Evolutionary conservation across 2,888 invertebrate species (phyloP).

Genomic region (Dynastes hyllus): DNA sequence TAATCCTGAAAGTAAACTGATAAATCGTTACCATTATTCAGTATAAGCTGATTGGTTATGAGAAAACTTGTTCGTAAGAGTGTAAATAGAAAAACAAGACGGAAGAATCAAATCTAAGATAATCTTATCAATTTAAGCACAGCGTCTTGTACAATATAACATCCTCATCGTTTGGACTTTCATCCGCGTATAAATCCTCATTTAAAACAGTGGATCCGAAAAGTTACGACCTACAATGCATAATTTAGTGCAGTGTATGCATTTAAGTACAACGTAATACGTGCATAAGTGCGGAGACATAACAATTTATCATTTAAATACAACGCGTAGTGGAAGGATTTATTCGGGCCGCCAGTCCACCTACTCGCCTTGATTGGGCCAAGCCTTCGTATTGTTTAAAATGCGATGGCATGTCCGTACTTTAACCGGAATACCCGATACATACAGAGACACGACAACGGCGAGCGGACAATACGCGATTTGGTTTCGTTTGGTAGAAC

Average conservation of each 20-base stretch:
- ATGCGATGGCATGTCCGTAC: constrained; percentile 21
- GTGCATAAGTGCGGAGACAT: constrained; percentile 14
- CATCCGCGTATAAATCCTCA: constrained; percentile 29
- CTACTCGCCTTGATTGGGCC: constrained; percentile 42
- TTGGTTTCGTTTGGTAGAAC: constrained; percentile 12
- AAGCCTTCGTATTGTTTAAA: constrained; percentile 43
- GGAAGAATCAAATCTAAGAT: constrained; percentile 2
- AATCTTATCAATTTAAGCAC: constrained; percentile 6
- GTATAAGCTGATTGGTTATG: too few relatives aligned
- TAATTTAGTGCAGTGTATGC: constrained; percentile 7
- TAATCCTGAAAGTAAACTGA: too few relatives aligned
- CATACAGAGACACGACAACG: background rate
- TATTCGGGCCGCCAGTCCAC: constrained; percentile 41
- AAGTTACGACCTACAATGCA: constrained; percentile 18
- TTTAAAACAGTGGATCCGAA: constrained; percentile 27
- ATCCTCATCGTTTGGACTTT: constrained; percentile 11
- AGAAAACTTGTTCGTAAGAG: too few relatives aligned
- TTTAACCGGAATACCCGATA: constrained; percentile 9
- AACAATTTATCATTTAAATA: constrained; percentile 39
- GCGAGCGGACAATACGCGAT: constrained; percentile 26
- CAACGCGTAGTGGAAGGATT: constrained; percentile 33
- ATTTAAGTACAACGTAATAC: background rate
- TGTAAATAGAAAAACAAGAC: background rate
- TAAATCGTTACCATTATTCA: too few relatives aligned
- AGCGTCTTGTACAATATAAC: background rate